These are phyloP conservation scores for Scaptomyza tumidula DNA, from an alignment of 2,888 invertebrate species.

Conservation along the genomic window DNA sequence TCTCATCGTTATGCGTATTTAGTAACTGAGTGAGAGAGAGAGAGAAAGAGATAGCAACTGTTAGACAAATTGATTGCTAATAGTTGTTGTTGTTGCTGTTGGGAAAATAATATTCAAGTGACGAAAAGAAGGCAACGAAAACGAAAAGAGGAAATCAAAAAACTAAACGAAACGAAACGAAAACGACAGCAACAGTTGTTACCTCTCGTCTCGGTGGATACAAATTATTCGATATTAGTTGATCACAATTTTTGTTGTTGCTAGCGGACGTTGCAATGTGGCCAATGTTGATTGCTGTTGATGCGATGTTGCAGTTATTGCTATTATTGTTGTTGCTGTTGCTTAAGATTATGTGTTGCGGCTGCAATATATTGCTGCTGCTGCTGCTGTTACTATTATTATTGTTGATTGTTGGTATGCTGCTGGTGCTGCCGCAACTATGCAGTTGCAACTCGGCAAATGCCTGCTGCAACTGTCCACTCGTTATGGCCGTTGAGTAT, in stretches of 20 bases:
- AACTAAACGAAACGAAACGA: background rate
- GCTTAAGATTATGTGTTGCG: constrained; percentile 73
- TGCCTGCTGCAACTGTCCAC: constrained; percentile 72
- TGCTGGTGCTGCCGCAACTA: constrained; percentile 35
- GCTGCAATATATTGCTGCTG: constrained; percentile 36
- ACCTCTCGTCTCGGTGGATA: constrained; percentile 85
- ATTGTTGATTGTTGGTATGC: constrained; percentile 40
- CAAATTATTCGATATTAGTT: constrained; percentile 84
- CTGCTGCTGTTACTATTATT: constrained; percentile 49
- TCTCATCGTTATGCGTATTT: constrained; percentile 81
- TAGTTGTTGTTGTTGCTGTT: background rate
- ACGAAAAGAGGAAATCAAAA: background rate
- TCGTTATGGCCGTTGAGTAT: constrained; percentile 75
- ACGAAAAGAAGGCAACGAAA: background rate
- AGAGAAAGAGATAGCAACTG: background rate
- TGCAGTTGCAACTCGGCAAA: constrained; percentile 68
- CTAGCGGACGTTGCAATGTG: constrained; percentile 63
- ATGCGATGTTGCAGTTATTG: constrained; percentile 75
- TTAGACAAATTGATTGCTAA: background rate
- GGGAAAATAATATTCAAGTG: background rate
- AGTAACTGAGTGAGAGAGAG: constrained; percentile 77
- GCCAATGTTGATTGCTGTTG: constrained; percentile 27
- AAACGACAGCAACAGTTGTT: constrained; percentile 7
- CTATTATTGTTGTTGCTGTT: constrained; percentile 51
- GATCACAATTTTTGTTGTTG: constrained; percentile 84